Evolutionary conservation across 1,140 invertebrate species (phyloP).

Genomic region (Drosophila seguyi): DNA sequence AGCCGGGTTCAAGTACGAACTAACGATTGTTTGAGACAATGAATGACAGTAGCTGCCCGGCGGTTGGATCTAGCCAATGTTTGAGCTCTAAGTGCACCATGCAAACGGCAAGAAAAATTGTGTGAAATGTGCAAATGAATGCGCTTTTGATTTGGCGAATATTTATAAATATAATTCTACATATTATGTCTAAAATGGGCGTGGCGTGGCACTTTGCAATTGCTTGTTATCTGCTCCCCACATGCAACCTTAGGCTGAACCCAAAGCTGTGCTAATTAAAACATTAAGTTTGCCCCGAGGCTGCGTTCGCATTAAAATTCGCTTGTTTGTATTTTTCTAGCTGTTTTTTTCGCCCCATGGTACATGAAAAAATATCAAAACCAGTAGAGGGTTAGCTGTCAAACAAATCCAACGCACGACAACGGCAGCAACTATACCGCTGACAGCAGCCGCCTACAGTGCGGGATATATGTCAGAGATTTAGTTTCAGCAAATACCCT

Average conservation of each 20-base stretch:
- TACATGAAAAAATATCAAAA: constrained; percentile 38
- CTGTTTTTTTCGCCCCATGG: constrained; percentile 24
- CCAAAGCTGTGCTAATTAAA: constrained; percentile 47
- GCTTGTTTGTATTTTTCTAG: constrained; percentile 16
- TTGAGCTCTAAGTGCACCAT: constrained; percentile 20
- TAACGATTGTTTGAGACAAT: constrained; percentile 44
- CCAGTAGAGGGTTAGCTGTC: constrained; percentile 51
- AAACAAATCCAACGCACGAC: constrained; percentile 34
- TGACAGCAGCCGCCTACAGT: constrained; percentile 35
- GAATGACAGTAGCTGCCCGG: constrained; percentile 38
- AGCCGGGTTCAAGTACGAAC: constrained; percentile 52
- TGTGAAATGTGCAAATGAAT: constrained; percentile 38
- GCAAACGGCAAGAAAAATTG: constrained; percentile 18
- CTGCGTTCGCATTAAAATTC: constrained; percentile 40
- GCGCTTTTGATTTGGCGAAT: constrained; percentile 35
- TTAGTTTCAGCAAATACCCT: background rate
- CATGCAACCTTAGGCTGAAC: constrained; percentile 21
- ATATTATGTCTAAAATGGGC: constrained; percentile 28
- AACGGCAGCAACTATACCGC: constrained; percentile 34
- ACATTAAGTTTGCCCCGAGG: constrained; percentile 44
- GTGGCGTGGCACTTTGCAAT: constrained; percentile 30
- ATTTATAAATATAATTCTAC: constrained; percentile 36
- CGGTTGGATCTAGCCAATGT: constrained; percentile 19
- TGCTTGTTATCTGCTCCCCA: background rate
- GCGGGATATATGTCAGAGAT: constrained; percentile 1